Percentiles rank a stretch among this genome's conserved stretches.
Evolutionary conservation across 2,888 invertebrate genomes (phyloP).

Genomic region (Himalopsyche tibetana): DNA sequence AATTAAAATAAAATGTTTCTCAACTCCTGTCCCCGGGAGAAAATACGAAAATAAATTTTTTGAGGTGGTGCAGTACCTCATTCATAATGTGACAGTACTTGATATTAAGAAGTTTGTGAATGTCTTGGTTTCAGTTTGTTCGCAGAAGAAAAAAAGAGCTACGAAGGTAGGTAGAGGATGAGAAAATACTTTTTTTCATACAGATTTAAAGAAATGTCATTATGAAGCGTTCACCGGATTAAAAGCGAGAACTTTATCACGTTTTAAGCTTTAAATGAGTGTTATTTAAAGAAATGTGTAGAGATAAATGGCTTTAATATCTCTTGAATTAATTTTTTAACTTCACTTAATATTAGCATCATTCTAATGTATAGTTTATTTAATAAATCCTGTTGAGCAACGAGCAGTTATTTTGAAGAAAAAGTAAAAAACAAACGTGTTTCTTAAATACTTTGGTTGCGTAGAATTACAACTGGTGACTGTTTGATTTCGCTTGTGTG

Average conservation of each 20-base stretch:
- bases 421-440: background rate
- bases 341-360: background rate
- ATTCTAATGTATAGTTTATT: background rate
- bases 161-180: background rate
- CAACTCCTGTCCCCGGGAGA: background rate
- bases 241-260: background rate
- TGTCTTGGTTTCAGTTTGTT: constrained; percentile 37
- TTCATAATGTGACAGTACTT: constrained; percentile 54
- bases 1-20: background rate
- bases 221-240: constrained; percentile 32
- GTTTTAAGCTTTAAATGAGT: background rate
- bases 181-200: constrained; percentile 3
- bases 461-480: too few relatives aligned
- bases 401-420: background rate
- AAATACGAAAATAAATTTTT: background rate
- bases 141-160: background rate
- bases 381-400: background rate
- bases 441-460: too few relatives aligned
- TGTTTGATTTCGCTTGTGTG: too few relatives aligned
- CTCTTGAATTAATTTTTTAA: background rate
- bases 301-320: background rate
- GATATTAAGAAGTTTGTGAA: constrained; percentile 53
- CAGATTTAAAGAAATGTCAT: constrained; percentile 11
- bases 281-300: background rate
- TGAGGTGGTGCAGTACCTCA: constrained; percentile 51